phyloP scores from a whole-genome alignment of 2,888 invertebrate genomes.

The Agrochola litura region DNA sequence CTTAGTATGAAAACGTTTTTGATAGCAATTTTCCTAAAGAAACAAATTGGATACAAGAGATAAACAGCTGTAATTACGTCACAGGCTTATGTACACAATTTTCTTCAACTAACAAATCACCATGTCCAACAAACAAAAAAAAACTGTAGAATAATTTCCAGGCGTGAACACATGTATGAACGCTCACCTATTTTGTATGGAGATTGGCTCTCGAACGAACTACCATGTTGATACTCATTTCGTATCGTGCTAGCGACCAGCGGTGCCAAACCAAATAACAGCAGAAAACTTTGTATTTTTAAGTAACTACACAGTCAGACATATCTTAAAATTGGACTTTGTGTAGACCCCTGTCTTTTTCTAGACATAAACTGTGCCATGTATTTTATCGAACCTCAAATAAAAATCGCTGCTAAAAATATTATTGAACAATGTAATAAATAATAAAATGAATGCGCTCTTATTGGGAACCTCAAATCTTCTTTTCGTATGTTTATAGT shows the following conservation, averaged over 20 bases:
- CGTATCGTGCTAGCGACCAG: constrained; percentile 2
- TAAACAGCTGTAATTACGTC: not conserved
- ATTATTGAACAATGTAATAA: too few species aligned
- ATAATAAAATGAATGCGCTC: too few species aligned
- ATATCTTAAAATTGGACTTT: not conserved
- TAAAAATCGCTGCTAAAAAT: too few species aligned
- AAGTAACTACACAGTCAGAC: not conserved
- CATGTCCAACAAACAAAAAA: not conserved
- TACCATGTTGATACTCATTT: constrained; percentile 3
- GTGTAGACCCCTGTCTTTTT: not conserved
- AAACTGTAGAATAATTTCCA: constrained; percentile 1
- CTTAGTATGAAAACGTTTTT: not conserved
- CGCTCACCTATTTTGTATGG: constrained; percentile 34
- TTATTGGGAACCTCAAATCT: too few species aligned
- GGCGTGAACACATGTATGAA: not conserved
- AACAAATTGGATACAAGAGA: not conserved
- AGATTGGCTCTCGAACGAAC: constrained; percentile 26
- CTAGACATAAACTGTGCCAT: not conserved
- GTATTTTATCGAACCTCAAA: too few species aligned
- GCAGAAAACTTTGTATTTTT: constrained; percentile 6
- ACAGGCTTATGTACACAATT: not conserved
- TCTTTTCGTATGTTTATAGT: too few species aligned
- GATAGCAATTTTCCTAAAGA: constrained; percentile 1
- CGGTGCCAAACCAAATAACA: constrained; percentile 32
- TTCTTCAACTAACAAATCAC: not conserved